A percentile compares a stretch with the other conserved stretches of the same genome.
Conservation (phyloP, 2,888 invertebrate species). For the Azorinus chamasolen region DNA sequence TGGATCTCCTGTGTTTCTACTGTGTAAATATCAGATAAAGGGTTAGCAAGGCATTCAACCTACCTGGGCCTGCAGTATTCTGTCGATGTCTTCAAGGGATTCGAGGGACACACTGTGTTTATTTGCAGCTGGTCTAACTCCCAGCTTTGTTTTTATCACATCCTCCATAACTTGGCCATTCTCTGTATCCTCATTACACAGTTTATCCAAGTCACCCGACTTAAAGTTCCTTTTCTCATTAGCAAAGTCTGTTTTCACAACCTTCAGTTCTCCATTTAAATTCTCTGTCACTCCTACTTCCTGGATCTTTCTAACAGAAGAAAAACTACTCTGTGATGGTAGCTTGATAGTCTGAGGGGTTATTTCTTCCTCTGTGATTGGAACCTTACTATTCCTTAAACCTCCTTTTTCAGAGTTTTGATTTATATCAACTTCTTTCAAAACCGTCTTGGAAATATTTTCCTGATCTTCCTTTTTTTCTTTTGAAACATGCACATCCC, state of each 20-base stretch:
- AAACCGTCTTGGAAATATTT: no score
- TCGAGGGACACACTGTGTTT: constrained; percentile 50
- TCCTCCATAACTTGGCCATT: background rate
- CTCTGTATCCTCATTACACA: constrained; percentile 4
- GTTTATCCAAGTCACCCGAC: constrained; percentile 1
- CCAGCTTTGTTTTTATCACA: background rate
- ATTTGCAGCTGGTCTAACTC: background rate
- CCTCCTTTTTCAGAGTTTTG: no score
- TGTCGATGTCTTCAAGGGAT: constrained; percentile 60
- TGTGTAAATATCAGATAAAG: no score
- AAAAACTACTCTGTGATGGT: no score
- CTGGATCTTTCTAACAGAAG: constrained; percentile 29
- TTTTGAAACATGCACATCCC: no score
- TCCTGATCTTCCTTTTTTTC: no score
- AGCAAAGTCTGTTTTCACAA: constrained; percentile 71
- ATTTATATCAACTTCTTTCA: no score
- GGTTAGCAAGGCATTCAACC: background rate
- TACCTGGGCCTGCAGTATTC: constrained; percentile 61
- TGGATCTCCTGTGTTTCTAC: no score
- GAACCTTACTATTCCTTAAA: no score
- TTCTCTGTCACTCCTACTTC: constrained; percentile 47
- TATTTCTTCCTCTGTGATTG: no score
- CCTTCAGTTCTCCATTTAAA: constrained; percentile 60
- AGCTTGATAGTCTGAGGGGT: no score
- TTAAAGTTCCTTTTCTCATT: constrained; percentile 66